Evolutionary conservation across 2,888 invertebrate species (phyloP).

Genomic region (Strigamia crassipes): DNA sequence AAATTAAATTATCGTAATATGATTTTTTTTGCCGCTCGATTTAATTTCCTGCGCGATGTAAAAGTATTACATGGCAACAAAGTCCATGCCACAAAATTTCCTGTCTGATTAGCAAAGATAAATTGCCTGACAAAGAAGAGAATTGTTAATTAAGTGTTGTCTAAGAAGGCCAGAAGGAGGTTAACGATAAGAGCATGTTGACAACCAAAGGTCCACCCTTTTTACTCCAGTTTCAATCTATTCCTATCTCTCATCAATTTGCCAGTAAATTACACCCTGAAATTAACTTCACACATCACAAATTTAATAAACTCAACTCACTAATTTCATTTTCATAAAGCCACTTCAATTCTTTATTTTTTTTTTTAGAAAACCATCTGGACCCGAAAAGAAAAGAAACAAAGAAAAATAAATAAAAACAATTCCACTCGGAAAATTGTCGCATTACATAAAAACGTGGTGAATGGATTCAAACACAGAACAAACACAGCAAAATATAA

Average conservation of each 20-base stretch:
- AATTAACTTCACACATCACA: slow-evolving; percentile 1
- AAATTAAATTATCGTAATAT: not conserved
- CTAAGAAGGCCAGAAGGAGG: slow-evolving; percentile 38
- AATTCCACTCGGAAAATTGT: not conserved
- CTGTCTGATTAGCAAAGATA: slow-evolving; percentile 38
- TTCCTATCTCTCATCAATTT: slow-evolving; percentile 28
- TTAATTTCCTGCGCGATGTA: not conserved
- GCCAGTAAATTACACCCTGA: not conserved
- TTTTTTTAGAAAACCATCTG: not conserved
- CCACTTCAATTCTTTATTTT: not conserved
- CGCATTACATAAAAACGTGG: slow-evolving; percentile 6
- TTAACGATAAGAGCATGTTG: slow-evolving; percentile 40
- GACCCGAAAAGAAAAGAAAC: not conserved
- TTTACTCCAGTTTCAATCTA: slow-evolving; percentile 8
- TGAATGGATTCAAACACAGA: slow-evolving; percentile 6
- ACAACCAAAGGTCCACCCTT: slow-evolving; percentile 28
- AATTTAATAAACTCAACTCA: not conserved
- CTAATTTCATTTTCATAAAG: not conserved
- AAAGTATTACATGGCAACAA: slow-evolving; percentile 12
- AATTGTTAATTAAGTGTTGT: slow-evolving; percentile 42
- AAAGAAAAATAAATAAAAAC: not conserved
- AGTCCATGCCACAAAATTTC: slow-evolving; percentile 14
- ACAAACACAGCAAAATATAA: not conserved
- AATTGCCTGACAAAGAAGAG: slow-evolving; percentile 40
- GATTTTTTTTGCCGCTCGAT: not conserved